Base-by-base conservation (phyloP, 2,113 vertebrate species). In the Hippotragus niger region DNA sequence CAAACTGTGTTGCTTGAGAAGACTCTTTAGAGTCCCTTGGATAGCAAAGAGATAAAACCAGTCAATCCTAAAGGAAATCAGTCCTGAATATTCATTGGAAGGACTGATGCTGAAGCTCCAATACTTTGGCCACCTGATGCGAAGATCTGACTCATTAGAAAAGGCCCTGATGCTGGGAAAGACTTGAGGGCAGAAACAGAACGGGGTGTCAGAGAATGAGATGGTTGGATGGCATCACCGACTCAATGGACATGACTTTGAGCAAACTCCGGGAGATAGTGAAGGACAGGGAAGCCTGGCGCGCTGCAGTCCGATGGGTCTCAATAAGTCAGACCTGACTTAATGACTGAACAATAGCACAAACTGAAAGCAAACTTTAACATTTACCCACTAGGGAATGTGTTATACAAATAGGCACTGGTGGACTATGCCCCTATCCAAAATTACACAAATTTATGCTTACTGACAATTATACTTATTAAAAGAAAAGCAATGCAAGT, bases 401-500 rank as follows among this genome's bases (percentile, higher is more conserved):
- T 53, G 71, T 67, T 85, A 78, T 40, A 33, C 60, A 86, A 89
- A 84, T 55, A 87, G 47, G 74, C 52, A 67, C 23, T 33, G 55
- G 78, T 78, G 45, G 53, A 74, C 36, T 55, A 67, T 50, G 33
- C 19, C 50, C 19, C 76, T 67, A 53, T 87, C 64, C 91, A 88
- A 92, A 83, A 45, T 85, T 27, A 64, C 53, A 31, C 55, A 91
- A 55, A 45, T 52, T 94, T 86, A 62, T 91, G 36, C 76, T 94
- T 60, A 62, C 29, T 96, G 93, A 95, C 52, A 86, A 93, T 94
- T 87, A 93, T 53, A 83, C 27, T 80, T 80, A 60, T 58, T 95
- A 81, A 87, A 96, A 82, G 40, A 95, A 97, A 97, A 91, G 60
- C 53, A 92, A 57, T 91, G 53, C 43, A 93, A 94, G 81, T 92